These are phyloP conservation scores for Phalacrocorax carbo DNA, from an alignment of 2,113 vertebrate genomes.

Conservation along the genomic window DNA sequence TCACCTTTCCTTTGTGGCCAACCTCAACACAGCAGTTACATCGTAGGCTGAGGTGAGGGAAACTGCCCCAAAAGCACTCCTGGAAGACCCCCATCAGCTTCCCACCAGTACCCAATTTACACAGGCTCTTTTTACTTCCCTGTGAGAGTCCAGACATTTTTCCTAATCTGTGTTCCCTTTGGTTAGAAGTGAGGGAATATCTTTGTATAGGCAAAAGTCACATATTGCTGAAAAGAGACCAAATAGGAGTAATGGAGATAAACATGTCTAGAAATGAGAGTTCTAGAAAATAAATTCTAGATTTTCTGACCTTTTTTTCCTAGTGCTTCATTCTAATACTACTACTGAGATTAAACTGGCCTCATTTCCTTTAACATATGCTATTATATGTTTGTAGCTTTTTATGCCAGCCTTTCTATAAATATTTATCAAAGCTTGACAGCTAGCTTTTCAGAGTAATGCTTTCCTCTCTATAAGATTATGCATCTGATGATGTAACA, in stretches of 20 bases:
- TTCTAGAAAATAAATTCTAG: too few relatives aligned
- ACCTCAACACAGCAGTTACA: not conserved
- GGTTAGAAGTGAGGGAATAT: not conserved
- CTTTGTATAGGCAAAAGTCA: not conserved
- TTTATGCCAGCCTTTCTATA: not conserved
- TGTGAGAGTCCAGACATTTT: not conserved
- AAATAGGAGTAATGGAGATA: not conserved
- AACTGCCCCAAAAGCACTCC: rapidly evolving
- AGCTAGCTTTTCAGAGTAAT: not conserved
- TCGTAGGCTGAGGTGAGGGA: not conserved
- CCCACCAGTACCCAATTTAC: not conserved
- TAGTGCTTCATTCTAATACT: not conserved
- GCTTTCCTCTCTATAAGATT: not conserved
- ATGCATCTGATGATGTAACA: not conserved
- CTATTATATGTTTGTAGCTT: not conserved
- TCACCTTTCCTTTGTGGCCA: not conserved
- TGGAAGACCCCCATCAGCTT: not conserved
- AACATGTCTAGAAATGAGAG: not conserved
- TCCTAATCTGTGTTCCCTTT: not conserved
- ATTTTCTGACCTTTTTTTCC: not conserved
- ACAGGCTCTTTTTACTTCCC: not conserved
- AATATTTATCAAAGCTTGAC: not conserved
- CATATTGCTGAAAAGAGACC: not conserved
- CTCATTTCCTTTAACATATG: not conserved
- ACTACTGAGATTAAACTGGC: not conserved